These are phyloP conservation scores for Volucella inflata DNA, from an alignment of 2,888 invertebrate species.

Conservation along the genomic window DNA sequence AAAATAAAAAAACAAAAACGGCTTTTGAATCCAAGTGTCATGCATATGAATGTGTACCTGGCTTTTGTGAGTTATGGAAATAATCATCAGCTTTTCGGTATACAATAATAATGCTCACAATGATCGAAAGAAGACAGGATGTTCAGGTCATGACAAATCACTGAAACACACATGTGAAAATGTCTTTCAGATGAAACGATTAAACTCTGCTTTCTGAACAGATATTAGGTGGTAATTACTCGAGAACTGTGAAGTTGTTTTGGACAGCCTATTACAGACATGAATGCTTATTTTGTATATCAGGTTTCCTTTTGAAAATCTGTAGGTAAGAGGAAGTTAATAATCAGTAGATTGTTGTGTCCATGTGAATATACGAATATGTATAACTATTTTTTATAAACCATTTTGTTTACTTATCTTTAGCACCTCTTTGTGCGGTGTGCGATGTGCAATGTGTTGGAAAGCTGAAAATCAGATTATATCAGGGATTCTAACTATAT, in stretches of 20 bases:
- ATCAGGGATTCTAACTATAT: too few species aligned
- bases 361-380: slow-evolving; percentile 24
- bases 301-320: slow-evolving; percentile 45
- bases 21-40: slow-evolving; percentile 65
- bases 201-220: slow-evolving; percentile 39
- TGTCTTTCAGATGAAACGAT: slow-evolving; percentile 19
- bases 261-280: slow-evolving; percentile 57
- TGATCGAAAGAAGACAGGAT: slow-evolving; percentile 61
- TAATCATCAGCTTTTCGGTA: slow-evolving; percentile 62
- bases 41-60: slow-evolving; percentile 65
- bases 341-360: slow-evolving; percentile 38
- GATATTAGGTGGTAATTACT: slow-evolving; percentile 75
- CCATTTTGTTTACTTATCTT: slow-evolving; percentile 55
- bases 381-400: neutral
- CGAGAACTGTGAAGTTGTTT: slow-evolving; percentile 25
- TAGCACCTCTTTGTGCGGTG: slow-evolving; percentile 26
- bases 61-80: slow-evolving; percentile 72
- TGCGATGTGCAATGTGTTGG: neutral
- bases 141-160: slow-evolving; percentile 50
- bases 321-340: slow-evolving; percentile 66
- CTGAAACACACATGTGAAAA: slow-evolving; percentile 3
- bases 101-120: slow-evolving; percentile 33
- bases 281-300: slow-evolving; percentile 42
- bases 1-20: slow-evolving; percentile 31
- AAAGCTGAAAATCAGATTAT: too few species aligned